phyloP scores from a whole-genome alignment of 2,797 vertebrate species.

The Xiphorhynchus erythropygius region DNA sequence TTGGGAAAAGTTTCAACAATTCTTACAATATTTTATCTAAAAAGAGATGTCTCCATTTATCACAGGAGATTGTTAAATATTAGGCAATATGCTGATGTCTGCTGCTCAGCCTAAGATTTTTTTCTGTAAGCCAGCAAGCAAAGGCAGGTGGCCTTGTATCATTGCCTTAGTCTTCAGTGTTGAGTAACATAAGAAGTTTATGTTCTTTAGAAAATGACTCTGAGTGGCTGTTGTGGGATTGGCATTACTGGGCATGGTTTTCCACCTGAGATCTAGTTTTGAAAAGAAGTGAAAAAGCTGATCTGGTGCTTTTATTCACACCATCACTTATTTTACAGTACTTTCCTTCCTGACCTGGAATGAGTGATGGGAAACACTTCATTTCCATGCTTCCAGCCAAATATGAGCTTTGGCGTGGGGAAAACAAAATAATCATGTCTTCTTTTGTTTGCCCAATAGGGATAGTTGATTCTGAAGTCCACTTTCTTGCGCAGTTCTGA shows the following conservation, averaged over 20 bases:
- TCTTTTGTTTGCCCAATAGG: not conserved
- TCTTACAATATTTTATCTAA: not conserved
- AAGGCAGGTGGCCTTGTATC: not conserved
- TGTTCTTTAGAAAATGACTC: not conserved
- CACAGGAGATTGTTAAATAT: not conserved
- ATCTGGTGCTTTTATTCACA: not conserved
- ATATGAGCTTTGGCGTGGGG: not conserved
- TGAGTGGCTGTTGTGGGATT: not conserved
- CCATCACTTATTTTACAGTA: not conserved
- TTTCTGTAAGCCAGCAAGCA: not conserved
- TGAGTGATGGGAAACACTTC: not conserved
- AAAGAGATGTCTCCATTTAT: not conserved
- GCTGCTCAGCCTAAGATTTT: not conserved
- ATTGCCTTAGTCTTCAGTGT: not conserved
- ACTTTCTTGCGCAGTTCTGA: not conserved
- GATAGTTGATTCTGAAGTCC: not conserved
- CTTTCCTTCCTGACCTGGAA: not conserved
- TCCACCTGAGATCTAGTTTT: not conserved
- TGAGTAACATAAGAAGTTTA: not conserved
- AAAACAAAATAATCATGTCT: not conserved
- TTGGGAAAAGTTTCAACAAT: not conserved
- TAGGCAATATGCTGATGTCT: not conserved
- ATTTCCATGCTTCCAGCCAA: not conserved
- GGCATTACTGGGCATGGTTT: not conserved
- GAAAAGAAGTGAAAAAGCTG: not conserved